Evolutionary conservation across 2,797 vertebrate genomes (phyloP).

Genomic region (Staurois parvus): DNA sequence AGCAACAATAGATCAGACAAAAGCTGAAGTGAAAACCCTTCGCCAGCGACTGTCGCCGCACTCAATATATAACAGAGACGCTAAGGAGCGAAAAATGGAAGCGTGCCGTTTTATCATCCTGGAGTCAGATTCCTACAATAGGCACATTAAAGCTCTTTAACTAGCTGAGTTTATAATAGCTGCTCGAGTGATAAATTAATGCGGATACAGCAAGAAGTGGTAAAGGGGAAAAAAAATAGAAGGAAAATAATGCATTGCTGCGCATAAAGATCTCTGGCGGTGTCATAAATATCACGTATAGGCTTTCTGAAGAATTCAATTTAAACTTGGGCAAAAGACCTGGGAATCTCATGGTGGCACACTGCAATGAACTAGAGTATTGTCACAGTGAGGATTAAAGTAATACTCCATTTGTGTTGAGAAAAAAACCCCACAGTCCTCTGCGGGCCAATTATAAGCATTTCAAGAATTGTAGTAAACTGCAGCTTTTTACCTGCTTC

Average conservation of each 20-base stretch:
- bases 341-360: background rate
- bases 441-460: too few relatives aligned
- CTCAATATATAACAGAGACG: conserved; percentile 1
- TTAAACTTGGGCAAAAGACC: background rate
- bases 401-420: too few relatives aligned
- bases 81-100: background rate
- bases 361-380: background rate
- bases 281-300: conserved; percentile 16
- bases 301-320: background rate
- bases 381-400: too few relatives aligned
- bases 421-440: too few relatives aligned
- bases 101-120: background rate
- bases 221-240: background rate
- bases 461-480: too few relatives aligned
- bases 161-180: background rate
- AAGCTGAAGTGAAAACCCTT: background rate
- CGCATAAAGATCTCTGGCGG: background rate
- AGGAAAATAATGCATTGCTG: background rate
- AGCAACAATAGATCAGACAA: conserved; percentile 17
- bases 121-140: conserved; percentile 6
- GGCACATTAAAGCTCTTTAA: conserved; percentile 16
- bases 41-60: background rate
- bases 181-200: conserved; percentile 8
- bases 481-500: too few relatives aligned
- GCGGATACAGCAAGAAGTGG: background rate